phyloP scores from a whole-genome alignment of 2,797 vertebrate genomes.

The Pristis pectinata region DNA sequence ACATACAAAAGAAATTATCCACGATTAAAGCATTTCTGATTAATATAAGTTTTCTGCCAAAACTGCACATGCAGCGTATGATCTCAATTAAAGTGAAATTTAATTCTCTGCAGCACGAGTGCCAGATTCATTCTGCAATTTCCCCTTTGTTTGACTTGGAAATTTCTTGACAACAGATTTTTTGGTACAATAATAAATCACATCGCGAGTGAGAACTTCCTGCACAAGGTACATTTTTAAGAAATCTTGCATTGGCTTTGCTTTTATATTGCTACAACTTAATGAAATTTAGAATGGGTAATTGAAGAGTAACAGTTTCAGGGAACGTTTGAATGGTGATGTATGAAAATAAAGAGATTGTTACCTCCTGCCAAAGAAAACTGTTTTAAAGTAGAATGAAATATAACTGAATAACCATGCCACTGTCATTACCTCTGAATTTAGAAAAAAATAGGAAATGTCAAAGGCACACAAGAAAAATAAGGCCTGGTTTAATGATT shows the following conservation, averaged over 20 bases:
- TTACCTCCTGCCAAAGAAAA: conserved; percentile 59
- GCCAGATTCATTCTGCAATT: conserved; percentile 67
- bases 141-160: conserved; percentile 76
- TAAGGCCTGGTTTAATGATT: conserved; percentile 54
- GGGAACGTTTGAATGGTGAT: conserved; percentile 38
- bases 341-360: conserved; percentile 45
- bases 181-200: conserved; percentile 53
- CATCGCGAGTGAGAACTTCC: conserved; percentile 55
- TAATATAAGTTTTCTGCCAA: conserved; percentile 73
- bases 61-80: conserved; percentile 73
- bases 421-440: conserved; percentile 65
- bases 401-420: conserved; percentile 59
- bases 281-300: conserved; percentile 53
- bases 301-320: conserved; percentile 55
- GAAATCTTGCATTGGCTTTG: conserved; percentile 41
- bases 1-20: conserved; percentile 66
- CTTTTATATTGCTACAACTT: conserved; percentile 48
- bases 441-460: conserved; percentile 57
- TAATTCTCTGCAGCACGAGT: conserved; percentile 66
- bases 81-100: conserved; percentile 84
- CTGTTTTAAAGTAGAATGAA: conserved; percentile 57
- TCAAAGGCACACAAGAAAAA: conserved; percentile 57
- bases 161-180: conserved; percentile 63
- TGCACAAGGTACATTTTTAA: conserved; percentile 44
- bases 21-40: conserved; percentile 77